Conservation (phyloP, 2,113 vertebrate genomes). For the Nettapus auritus region DNA sequence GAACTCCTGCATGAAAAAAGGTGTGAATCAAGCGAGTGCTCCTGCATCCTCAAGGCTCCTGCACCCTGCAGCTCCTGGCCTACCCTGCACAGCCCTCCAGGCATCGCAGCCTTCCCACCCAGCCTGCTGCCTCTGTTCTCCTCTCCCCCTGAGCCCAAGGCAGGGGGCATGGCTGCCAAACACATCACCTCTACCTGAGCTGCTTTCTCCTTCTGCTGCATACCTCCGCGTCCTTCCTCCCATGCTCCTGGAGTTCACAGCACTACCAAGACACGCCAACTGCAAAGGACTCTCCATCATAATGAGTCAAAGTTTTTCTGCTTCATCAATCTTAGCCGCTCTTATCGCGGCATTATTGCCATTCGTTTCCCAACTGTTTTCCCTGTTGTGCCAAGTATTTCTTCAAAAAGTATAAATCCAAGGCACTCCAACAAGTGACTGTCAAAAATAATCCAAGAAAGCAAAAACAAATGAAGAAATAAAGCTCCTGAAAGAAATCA, state of each 20-base stretch:
- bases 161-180: not conserved
- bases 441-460: constrained; percentile 55
- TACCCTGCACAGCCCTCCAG: not conserved
- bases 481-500: constrained; percentile 34
- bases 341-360: not conserved
- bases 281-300: not conserved
- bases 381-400: constrained; percentile 49
- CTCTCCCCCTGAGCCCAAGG: not conserved
- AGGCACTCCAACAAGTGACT: constrained; percentile 14
- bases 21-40: not conserved
- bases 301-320: not conserved
- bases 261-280: not conserved
- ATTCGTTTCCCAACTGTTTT: constrained; percentile 35
- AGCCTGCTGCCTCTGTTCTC: not conserved
- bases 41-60: not conserved
- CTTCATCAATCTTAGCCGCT: constrained; percentile 18
- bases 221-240: not conserved
- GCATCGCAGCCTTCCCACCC: not conserved
- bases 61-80: not conserved
- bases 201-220: not conserved
- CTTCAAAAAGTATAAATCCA: constrained; percentile 43
- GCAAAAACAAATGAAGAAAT: constrained; percentile 47
- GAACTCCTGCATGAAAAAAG: not conserved
- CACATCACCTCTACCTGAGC: not conserved
- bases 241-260: not conserved